Evolutionary conservation across 2,797 vertebrate genomes (phyloP).

Genomic region (Masticophis lateralis): DNA sequence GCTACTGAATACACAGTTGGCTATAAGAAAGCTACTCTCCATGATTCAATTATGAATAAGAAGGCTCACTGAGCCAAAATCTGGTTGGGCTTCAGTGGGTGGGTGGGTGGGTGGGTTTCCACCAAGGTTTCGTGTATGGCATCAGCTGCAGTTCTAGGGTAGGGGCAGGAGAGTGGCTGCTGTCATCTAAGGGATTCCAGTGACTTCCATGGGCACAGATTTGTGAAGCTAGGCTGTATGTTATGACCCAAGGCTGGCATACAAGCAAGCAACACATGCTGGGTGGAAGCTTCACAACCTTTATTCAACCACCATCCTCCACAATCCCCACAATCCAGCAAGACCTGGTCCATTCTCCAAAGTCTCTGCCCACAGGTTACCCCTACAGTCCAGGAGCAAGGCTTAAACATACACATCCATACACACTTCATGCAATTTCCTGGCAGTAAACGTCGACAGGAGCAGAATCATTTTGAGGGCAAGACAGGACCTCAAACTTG

Average conservation of each 20-base stretch:
- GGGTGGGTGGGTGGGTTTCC: background rate
- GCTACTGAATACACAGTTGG: background rate
- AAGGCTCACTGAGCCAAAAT: background rate
- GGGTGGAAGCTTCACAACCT: too few species aligned
- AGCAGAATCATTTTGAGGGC: too few species aligned
- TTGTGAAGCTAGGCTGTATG: background rate
- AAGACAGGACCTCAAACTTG: too few species aligned
- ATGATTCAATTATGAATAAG: background rate
- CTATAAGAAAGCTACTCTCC: background rate
- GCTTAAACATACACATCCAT: accelerated
- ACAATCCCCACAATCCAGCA: too few species aligned
- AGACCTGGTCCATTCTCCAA: too few species aligned
- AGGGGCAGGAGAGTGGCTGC: background rate
- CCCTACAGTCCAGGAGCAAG: too few species aligned
- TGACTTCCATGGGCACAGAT: background rate
- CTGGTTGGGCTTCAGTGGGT: background rate
- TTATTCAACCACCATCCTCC: too few species aligned
- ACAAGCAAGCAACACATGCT: too few species aligned
- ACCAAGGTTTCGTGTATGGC: background rate
- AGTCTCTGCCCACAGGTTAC: too few species aligned
- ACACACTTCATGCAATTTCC: too few species aligned
- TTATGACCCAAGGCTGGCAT: too few species aligned
- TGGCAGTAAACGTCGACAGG: too few species aligned
- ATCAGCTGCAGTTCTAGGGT: background rate
- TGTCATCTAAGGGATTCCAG: background rate